Evolutionary conservation across 2,797 vertebrate genomes (phyloP), one percentile per base, ranked within the genome.

Genomic region (Micrastur ruficollis): DNA sequence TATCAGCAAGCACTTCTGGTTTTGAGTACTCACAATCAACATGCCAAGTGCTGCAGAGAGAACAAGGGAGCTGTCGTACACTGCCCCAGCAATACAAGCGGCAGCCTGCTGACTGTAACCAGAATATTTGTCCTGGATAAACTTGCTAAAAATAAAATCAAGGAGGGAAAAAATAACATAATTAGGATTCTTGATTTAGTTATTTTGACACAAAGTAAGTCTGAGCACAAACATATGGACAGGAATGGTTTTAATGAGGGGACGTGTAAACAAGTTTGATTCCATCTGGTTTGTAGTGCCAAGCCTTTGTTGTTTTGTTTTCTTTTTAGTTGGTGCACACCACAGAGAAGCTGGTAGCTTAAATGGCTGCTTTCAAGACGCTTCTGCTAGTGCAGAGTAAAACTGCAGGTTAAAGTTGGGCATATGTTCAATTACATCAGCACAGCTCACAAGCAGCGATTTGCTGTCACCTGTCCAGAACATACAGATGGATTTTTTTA

Each of bases 111-210:
- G 99, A 81, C 97, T 98, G 96, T 99, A 99, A 70, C 96, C 98
- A 4, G 59, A 74, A 91, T 99, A 99, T 90, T 99, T 99, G 95
- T 99, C 98, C 97, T 99, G 98, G 80, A 99, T 99, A 89, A 99
- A 99, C 86, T 99, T 99, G 97, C 98, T 99, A 96, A 96, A 96
- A 95, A 74, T 55, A 81, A 94, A 92, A 72, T 13, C 4, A 36
- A 62, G 8, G 18, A 10, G 14, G 12, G 18, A 17, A 23, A 31
- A 42, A 75, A 47, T 40, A 5, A 55, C 32, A 62, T 55, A 52
- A 91, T 86, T 82, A 82, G 31, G 46, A 53, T 72, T 70, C 81
- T 58, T 73, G 32, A 65, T 70, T 27, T 80, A 42, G 25, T 80
- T 80, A 66, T 82, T 95, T 76, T 73, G 42, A 67, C 53, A 88